Percentiles rank a stretch among this genome's conserved stretches.
These are phyloP conservation scores for Cavia porcellus DNA, from an alignment of 2,113 vertebrate species.

Conservation along the genomic window DNA sequence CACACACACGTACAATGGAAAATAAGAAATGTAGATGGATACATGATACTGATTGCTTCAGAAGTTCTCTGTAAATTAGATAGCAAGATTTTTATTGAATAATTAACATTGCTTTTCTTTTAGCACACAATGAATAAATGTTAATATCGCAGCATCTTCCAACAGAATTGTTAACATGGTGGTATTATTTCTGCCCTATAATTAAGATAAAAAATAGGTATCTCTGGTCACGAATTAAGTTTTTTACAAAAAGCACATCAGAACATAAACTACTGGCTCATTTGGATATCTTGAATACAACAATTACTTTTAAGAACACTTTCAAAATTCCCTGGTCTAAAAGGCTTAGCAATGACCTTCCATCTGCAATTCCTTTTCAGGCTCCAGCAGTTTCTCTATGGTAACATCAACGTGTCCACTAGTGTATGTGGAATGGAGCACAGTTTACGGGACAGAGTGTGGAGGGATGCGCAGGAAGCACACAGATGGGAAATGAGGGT, in stretches of 20 bases:
- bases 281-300: slow-evolving; percentile 19
- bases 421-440: background rate
- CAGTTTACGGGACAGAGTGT: background rate
- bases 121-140: slow-evolving; percentile 13
- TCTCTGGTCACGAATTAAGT: slow-evolving; percentile 33
- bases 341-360: slow-evolving; percentile 17
- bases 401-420: background rate
- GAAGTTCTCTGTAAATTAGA: slow-evolving; percentile 44
- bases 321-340: slow-evolving; percentile 53
- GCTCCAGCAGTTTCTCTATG: slow-evolving; percentile 40
- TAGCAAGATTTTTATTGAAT: background rate
- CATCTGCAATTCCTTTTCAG: slow-evolving; percentile 5
- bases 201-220: background rate
- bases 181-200: slow-evolving; percentile 4
- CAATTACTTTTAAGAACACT: slow-evolving; percentile 27
- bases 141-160: slow-evolving; percentile 4
- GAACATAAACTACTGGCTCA: slow-evolving; percentile 20
- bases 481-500: background rate
- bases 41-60: slow-evolving; percentile 17
- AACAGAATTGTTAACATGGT: slow-evolving; percentile 42
- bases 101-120: background rate
- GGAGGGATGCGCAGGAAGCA: background rate
- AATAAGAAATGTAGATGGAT: slow-evolving; percentile 57
- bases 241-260: background rate
- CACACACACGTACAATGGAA: background rate